Conservation (phyloP, 2,797 vertebrate genomes). For the Trachops cirrhosus region DNA sequence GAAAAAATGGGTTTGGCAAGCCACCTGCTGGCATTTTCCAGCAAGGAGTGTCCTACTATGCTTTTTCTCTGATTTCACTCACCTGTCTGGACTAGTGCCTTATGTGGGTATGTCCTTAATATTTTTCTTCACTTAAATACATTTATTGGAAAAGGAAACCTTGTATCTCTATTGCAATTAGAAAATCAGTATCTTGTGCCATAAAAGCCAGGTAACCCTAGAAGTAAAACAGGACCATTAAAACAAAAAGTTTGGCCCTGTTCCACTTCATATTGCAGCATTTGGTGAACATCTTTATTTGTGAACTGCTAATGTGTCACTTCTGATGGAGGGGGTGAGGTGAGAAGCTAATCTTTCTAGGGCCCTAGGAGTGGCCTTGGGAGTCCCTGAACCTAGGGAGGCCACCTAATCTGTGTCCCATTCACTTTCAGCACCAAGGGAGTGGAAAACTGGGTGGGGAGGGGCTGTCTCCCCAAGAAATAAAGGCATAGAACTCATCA, state of each 20-base stretch:
- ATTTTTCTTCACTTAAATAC: background rate
- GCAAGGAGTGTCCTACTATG: background rate
- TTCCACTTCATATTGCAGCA: background rate
- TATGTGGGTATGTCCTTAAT: background rate
- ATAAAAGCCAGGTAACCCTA: background rate
- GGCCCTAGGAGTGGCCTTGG: background rate
- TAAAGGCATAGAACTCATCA: background rate
- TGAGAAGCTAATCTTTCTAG: background rate
- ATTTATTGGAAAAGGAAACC: background rate
- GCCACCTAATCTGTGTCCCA: too few species aligned
- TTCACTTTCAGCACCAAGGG: background rate
- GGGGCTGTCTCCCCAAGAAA: background rate
- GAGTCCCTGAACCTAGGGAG: background rate
- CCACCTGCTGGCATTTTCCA: background rate
- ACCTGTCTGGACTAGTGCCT: rapidly evolving
- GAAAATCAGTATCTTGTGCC: background rate
- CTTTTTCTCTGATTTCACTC: background rate
- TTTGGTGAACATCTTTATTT: background rate
- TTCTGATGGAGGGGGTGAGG: background rate
- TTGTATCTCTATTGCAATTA: background rate
- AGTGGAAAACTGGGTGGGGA: background rate
- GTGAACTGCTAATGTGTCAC: background rate
- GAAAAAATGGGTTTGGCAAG: background rate
- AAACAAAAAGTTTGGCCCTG: background rate
- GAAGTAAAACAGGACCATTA: background rate